A percentile compares a stretch with the other conserved stretches of the same genome.
These are phyloP conservation scores for Zalophus californianus DNA, from an alignment of 2,797 vertebrate genomes.

Conservation along the genomic window DNA sequence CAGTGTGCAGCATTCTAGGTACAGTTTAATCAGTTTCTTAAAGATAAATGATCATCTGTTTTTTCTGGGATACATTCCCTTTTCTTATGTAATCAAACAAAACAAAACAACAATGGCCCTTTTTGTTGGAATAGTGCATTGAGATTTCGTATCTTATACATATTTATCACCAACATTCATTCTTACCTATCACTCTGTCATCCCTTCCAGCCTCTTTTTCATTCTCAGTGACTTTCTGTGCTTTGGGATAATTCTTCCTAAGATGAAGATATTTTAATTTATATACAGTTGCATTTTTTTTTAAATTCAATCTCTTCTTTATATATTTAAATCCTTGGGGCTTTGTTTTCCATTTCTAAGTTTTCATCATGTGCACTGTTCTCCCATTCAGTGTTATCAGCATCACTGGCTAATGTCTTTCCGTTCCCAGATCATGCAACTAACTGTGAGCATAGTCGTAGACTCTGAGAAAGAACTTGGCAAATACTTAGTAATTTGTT, in stretches of 20 bases:
- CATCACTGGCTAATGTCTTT: background rate
- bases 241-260: constrained; percentile 70
- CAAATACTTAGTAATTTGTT: constrained; percentile 53
- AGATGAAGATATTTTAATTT: constrained; percentile 45
- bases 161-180: constrained; percentile 60
- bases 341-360: constrained; percentile 53
- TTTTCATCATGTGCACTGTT: constrained; percentile 36
- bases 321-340: constrained; percentile 27
- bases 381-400: background rate
- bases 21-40: constrained; percentile 48
- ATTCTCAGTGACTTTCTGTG: constrained; percentile 55
- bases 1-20: background rate
- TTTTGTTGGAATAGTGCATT: constrained; percentile 39
- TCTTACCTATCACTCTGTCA: constrained; percentile 55
- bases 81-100: constrained; percentile 56
- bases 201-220: constrained; percentile 50
- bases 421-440: background rate
- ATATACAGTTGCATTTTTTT: constrained; percentile 48
- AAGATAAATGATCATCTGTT: constrained; percentile 67
- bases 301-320: constrained; percentile 39
- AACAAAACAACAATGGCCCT: constrained; percentile 1
- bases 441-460: background rate
- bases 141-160: constrained; percentile 63
- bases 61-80: background rate
- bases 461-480: background rate